Conservation (phyloP, 2,797 vertebrate genomes). For the Smutsia temminckii region DNA sequence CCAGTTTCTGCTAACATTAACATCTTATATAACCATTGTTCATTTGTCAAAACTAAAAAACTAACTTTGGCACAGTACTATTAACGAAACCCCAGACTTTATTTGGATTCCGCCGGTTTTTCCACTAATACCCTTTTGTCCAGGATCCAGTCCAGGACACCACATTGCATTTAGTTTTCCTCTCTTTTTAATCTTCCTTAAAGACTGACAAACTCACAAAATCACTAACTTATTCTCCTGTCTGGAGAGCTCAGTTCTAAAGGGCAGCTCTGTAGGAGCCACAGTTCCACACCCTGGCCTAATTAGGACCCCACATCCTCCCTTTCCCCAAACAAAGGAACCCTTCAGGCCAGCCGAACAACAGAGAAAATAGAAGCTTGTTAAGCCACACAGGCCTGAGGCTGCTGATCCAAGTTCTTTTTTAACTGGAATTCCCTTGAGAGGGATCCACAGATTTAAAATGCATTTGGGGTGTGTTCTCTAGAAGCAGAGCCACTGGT, state of each 20-base stretch:
- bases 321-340: conserved; percentile 68
- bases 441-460: conserved; percentile 61
- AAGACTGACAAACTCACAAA: conserved; percentile 35
- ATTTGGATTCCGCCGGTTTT: conserved; percentile 15
- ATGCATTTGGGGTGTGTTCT: conserved; percentile 54
- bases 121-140: not conserved
- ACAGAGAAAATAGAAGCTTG: conserved; percentile 71
- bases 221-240: conserved; percentile 15
- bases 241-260: conserved; percentile 27
- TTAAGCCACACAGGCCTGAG: conserved; percentile 62
- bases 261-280: conserved; percentile 52
- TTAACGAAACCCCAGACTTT: not conserved
- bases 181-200: conserved; percentile 30
- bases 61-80: not conserved
- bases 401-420: conserved; percentile 73
- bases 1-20: not conserved
- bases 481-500: conserved; percentile 22
- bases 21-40: not conserved
- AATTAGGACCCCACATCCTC: conserved; percentile 63
- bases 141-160: not conserved
- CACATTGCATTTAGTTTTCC: not conserved
- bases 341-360: conserved; percentile 73
- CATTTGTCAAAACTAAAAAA: conserved; percentile 28
- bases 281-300: conserved; percentile 44
- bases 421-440: conserved; percentile 72